These are phyloP conservation scores for Vireo griseus DNA, from an alignment of 2,797 vertebrate genomes.

Conservation along the genomic window DNA sequence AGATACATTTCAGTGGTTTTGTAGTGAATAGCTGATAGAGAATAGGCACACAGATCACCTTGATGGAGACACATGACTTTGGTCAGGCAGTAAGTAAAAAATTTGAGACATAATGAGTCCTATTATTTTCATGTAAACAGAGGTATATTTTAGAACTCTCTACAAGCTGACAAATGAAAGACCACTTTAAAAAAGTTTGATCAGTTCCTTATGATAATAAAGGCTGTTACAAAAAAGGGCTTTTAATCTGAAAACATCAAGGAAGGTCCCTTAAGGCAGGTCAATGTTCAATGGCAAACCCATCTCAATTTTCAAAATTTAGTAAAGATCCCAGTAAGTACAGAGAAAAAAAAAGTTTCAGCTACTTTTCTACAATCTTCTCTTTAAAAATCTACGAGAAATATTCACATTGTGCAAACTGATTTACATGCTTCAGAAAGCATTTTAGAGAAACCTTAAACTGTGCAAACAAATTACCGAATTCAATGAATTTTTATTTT, in stretches of 20 bases:
- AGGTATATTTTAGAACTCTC: fast-evolving
- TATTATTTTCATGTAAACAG: neutral
- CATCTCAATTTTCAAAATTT: neutral
- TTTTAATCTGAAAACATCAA: neutral
- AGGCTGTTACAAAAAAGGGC: neutral
- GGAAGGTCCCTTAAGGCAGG: neutral
- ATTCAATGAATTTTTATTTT: neutral
- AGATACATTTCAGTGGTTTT: neutral
- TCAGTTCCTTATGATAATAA: neutral
- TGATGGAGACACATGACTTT: neutral
- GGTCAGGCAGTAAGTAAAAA: neutral
- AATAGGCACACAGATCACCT: neutral
- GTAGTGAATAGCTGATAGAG: neutral
- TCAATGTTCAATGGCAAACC: neutral
- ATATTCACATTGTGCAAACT: neutral
- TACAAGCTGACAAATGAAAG: neutral
- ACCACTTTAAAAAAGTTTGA: fast-evolving
- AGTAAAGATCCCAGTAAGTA: neutral
- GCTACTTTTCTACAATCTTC: neutral
- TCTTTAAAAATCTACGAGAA: neutral
- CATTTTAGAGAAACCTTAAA: neutral
- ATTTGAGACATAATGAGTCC: neutral
- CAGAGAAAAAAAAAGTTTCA: neutral
- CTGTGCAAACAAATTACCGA: neutral
- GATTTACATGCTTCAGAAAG: neutral